Conservation (phyloP, 2,888 invertebrate species). For the Folsomia candida region DNA sequence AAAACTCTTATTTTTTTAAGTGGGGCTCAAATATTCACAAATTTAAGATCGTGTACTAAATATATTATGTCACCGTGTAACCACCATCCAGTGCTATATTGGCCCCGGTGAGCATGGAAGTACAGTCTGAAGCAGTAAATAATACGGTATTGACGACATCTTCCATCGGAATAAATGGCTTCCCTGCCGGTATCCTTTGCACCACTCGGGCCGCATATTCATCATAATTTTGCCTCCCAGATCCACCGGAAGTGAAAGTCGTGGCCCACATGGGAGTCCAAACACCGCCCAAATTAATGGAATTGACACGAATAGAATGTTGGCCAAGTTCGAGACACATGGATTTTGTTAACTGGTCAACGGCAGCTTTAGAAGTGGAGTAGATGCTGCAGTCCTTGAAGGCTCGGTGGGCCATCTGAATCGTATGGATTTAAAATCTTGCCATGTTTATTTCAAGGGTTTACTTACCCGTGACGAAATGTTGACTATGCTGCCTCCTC, state of each 20-base stretch:
- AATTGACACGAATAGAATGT: constrained; percentile 54
- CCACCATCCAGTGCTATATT: background rate
- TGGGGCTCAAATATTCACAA: no score
- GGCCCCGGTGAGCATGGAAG: background rate
- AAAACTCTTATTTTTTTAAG: no score
- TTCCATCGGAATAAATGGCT: background rate
- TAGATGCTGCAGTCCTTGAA: constrained; percentile 55
- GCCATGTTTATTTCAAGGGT: no score
- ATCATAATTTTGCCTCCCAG: constrained; percentile 4
- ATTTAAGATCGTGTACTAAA: no score
- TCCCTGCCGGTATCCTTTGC: background rate
- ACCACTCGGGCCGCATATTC: background rate
- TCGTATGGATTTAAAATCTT: background rate
- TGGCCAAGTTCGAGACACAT: constrained; percentile 59
- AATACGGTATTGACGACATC: background rate
- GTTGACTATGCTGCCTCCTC: constrained; percentile 57
- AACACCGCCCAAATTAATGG: constrained; percentile 59
- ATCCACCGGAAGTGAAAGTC: background rate
- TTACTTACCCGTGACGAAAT: constrained; percentile 56
- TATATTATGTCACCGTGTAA: constrained; percentile 47
- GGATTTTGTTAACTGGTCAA: constrained; percentile 57
- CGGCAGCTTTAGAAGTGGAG: constrained; percentile 57
- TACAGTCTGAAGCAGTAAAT: background rate
- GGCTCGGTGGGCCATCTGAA: constrained; percentile 52
- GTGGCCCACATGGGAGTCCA: constrained; percentile 56